Base-by-base conservation (phyloP, 2,888 invertebrate genomes). In the Mimas tiliae region DNA sequence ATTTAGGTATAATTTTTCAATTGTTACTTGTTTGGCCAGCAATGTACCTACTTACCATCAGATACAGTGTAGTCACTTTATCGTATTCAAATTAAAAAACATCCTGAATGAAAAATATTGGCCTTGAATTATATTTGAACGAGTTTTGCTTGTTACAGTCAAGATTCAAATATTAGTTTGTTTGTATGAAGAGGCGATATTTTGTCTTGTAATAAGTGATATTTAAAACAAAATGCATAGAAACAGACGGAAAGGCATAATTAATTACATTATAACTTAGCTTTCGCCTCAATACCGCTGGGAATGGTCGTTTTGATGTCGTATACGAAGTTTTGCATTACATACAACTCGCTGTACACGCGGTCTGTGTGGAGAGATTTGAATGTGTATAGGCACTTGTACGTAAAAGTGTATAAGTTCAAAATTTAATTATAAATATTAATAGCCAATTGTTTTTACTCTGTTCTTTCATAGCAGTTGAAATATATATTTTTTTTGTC, bases 231-330 rank as follows among this genome's bases (percentile, higher is more conserved):
- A 67, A 48, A 50, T 71, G 74, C 73, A 72, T 74, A 74, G 71
- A 73, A 74, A 63, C 73, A 71, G 74, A 71, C 71, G 42, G 52
- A 65, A 14, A 62, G 42, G 50, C 27, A 58, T 47, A 38, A 62
- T 45, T 53, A 67, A 50, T 70, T 19, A 58, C 34, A 16, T 11
- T 16, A 74, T 73, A 50, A 65, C 42, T 68, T 80, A 78, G 81
- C 85, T 87, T 86, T 86, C 86, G 87, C 83, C 86, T 85, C 83
- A 67, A n/a, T 11, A 9, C 65, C 65, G 62, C 52, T 67, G 77
- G 75, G 76, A 70, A 68, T 68, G 75, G 78, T 71, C 62, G 67
- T 72, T 68, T 72, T 66, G 63, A 55, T 62, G 52, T 65, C 69
- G 69, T 75, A 71, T 55, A 68, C 67, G 72, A 65, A 73, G 72